phyloP scores from a whole-genome alignment of 2,888 invertebrate genomes.

The Lottia scabra region DNA sequence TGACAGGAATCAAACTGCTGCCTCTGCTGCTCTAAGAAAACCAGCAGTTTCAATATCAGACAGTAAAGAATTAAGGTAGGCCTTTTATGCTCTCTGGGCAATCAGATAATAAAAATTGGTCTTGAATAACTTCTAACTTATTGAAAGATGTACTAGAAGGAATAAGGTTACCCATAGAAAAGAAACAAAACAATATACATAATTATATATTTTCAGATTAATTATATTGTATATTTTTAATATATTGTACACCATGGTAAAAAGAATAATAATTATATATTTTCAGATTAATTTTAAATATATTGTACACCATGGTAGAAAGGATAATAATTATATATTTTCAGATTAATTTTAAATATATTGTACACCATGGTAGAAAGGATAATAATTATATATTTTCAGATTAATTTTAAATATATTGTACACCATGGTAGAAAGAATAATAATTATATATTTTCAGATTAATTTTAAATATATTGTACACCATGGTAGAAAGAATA shows the following conservation, averaged over 20 bases:
- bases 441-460: too few species aligned
- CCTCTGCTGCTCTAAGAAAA: constrained; percentile 73
- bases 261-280: too few species aligned
- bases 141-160: too few species aligned
- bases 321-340: too few species aligned
- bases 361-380: constrained; percentile 96
- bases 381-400: too few species aligned
- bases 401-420: constrained; percentile 89
- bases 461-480: constrained; percentile 91
- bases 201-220: constrained; percentile 75
- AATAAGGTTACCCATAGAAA: too few species aligned
- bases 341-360: constrained; percentile 85
- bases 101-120: too few species aligned
- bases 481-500: constrained; percentile 95
- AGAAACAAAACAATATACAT: too few species aligned
- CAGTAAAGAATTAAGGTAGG: constrained; percentile 84
- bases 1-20: constrained; percentile 77
- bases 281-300: constrained; percentile 83
- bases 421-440: constrained; percentile 95
- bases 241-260: constrained; percentile 93
- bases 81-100: too few species aligned
- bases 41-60: constrained; percentile 88
- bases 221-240: too few species aligned
- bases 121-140: too few species aligned
- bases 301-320: constrained; percentile 95